Conservation (phyloP, 2,888 invertebrate species). For the Drepanosiphum platanoidis region DNA sequence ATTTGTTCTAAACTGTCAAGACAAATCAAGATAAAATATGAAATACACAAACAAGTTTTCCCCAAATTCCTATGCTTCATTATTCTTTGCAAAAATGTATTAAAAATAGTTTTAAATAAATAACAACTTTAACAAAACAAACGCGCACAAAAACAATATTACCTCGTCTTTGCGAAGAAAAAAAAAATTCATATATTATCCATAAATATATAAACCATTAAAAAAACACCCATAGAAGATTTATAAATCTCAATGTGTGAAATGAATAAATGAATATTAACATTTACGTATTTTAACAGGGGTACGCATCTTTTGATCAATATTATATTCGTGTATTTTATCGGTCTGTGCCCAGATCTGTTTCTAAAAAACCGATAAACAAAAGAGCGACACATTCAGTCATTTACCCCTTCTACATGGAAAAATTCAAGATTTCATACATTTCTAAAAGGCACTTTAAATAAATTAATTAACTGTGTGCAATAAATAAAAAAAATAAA, state of each 20-base stretch:
- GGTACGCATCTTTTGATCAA: slow-evolving; percentile 53
- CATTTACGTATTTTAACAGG: slow-evolving; percentile 21
- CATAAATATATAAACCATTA: background rate
- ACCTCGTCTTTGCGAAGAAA: slow-evolving; percentile 1
- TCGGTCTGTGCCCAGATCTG: background rate
- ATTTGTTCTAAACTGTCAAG: slow-evolving; percentile 57
- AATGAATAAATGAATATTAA: background rate
- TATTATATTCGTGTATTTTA: slow-evolving; percentile 37
- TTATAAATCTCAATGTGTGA: background rate
- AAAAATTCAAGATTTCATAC: slow-evolving; percentile 23
- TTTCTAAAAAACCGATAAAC: slow-evolving; percentile 41
- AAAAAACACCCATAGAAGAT: slow-evolving; percentile 20
- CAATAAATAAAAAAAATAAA: slow-evolving; percentile 39
- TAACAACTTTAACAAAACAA: slow-evolving; percentile 58
- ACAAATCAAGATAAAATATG: slow-evolving; percentile 43
- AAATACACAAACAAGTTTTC: slow-evolving; percentile 23
- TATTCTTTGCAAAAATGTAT: slow-evolving; percentile 25
- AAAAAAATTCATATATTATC: slow-evolving; percentile 33
- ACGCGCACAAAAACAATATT: slow-evolving; percentile 37
- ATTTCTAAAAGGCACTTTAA: slow-evolving; percentile 52
- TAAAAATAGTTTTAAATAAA: slow-evolving; percentile 50
- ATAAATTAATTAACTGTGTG: slow-evolving; percentile 23
- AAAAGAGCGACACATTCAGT: slow-evolving; percentile 57
- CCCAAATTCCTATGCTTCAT: slow-evolving; percentile 8
- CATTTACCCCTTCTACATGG: slow-evolving; percentile 23